Evolutionary conservation across 2,888 invertebrate species (phyloP).

Genomic region (Eurois occulta): DNA sequence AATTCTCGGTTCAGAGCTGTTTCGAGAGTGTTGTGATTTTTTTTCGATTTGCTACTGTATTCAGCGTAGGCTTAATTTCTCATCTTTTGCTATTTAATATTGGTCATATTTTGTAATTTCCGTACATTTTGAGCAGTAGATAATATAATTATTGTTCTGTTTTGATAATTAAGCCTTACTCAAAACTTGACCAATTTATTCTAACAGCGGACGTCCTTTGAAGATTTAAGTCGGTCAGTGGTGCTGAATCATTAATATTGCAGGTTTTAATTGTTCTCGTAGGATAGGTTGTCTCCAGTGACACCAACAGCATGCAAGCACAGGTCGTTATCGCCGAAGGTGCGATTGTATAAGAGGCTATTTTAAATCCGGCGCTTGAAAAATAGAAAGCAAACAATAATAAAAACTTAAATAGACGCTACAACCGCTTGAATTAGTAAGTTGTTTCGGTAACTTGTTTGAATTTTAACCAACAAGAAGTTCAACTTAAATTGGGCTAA

Average conservation of each 20-base stretch:
- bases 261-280: background rate
- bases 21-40: background rate
- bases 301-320: conserved; percentile 12
- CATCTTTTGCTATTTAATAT: background rate
- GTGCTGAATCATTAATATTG: conserved; percentile 2
- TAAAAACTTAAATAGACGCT: conserved; percentile 31
- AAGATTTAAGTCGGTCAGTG: conserved; percentile 8
- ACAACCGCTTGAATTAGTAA: conserved; percentile 29
- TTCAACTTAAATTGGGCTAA: conserved; percentile 20
- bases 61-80: conserved; percentile 2
- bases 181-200: conserved; percentile 29
- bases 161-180: conserved; percentile 5
- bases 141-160: background rate
- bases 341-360: conserved; percentile 28
- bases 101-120: background rate
- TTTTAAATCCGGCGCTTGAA: conserved; percentile 16
- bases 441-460: conserved; percentile 34
- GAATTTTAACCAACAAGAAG: conserved; percentile 35
- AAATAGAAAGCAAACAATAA: conserved; percentile 38
- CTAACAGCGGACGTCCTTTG: background rate
- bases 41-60: conserved; percentile 12
- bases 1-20: conserved; percentile 25
- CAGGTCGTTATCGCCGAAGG: conserved; percentile 8
- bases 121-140: background rate
- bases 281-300: conserved; percentile 5